Percentiles rank a stretch among this genome's conserved stretches.
Evolutionary conservation across 2,888 invertebrate species (phyloP).

Genomic region (Argyresthia goedartella): DNA sequence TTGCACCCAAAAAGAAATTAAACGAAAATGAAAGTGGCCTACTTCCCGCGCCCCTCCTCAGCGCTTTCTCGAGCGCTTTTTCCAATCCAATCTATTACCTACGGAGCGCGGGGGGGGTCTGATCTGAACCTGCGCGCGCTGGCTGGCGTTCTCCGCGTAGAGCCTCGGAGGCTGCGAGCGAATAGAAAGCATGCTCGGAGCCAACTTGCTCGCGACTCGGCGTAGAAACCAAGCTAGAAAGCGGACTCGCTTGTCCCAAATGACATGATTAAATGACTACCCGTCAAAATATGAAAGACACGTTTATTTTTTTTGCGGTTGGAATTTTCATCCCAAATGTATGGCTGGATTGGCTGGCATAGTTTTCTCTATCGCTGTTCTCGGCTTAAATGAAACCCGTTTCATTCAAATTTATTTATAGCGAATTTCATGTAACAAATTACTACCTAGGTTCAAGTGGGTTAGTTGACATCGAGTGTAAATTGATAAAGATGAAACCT

Average conservation of each 20-base stretch:
- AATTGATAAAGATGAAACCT: too few species aligned
- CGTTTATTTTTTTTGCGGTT: too few species aligned
- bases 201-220: too few species aligned
- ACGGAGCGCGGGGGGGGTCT: conserved; percentile 22
- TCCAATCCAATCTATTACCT: conserved; percentile 51
- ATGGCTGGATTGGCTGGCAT: too few species aligned
- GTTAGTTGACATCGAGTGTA: too few species aligned
- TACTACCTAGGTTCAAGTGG: too few species aligned
- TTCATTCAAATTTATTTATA: too few species aligned
- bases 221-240: conserved; percentile 1
- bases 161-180: background rate
- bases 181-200: background rate
- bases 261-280: conserved; percentile 25
- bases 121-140: too few species aligned
- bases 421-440: too few species aligned
- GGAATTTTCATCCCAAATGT: too few species aligned
- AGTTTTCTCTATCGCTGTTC: too few species aligned
- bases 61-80: conserved; percentile 35
- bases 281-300: background rate
- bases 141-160: background rate
- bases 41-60: conserved; percentile 36
- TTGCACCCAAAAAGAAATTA: conserved; percentile 66
- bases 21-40: conserved; percentile 69
- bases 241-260: conserved; percentile 19
- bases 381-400: too few species aligned